Evolutionary conservation across 2,113 vertebrate genomes (phyloP).

Genomic region (Podiceps cristatus): DNA sequence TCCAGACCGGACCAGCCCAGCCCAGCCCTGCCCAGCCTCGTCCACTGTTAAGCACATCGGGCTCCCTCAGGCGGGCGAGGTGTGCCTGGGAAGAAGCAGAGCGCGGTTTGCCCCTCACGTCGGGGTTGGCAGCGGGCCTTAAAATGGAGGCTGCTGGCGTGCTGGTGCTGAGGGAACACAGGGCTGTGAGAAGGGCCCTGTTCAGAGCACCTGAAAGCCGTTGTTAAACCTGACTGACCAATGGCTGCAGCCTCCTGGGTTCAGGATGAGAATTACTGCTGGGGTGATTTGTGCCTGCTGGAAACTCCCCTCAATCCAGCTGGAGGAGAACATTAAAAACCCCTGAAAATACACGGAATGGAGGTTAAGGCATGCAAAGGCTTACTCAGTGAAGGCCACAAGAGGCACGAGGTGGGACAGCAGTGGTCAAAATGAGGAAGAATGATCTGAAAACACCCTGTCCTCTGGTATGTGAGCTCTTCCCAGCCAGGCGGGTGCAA

Average conservation of each 20-base stretch:
- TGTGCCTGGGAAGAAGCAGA: background rate
- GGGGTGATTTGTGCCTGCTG: background rate
- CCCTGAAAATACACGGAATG: background rate
- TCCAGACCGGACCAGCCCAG: too few relatives aligned
- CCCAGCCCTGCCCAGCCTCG: rapidly evolving
- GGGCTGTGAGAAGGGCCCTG: background rate
- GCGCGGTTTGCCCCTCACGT: rapidly evolving
- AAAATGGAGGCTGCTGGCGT: rapidly evolving
- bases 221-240: rapidly evolving
- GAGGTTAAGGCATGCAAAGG: background rate
- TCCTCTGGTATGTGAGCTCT: rapidly evolving
- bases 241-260: background rate
- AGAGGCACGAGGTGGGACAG: background rate
- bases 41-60: rapidly evolving
- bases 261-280: background rate
- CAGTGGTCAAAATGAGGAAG: background rate
- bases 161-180: rapidly evolving
- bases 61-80: background rate
- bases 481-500: too few relatives aligned
- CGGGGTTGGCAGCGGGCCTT: background rate
- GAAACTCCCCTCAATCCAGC: background rate
- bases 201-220: rapidly evolving
- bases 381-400: rapidly evolving
- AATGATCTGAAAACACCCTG: background rate
- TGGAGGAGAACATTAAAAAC: background rate